phyloP scores from a whole-genome alignment of 2,797 vertebrate genomes.

The Tamandua tetradactyla region DNA sequence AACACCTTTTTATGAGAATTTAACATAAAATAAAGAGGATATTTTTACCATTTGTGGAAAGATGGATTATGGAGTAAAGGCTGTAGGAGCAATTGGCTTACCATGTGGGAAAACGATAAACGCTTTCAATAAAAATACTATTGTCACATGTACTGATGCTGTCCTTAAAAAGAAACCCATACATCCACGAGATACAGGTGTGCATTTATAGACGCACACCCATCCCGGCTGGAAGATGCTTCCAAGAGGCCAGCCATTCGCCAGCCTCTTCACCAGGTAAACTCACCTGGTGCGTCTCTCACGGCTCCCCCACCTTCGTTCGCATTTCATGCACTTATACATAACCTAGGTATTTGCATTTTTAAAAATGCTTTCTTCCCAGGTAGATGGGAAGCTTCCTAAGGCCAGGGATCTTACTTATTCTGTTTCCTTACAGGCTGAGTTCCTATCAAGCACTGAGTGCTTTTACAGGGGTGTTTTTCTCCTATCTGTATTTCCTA shows the following conservation, averaged over 20 bases:
- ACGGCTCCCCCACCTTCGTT: not conserved
- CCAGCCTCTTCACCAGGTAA: not conserved
- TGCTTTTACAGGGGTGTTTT: not conserved
- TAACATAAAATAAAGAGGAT: not conserved
- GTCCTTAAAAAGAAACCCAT: not conserved
- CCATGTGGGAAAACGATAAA: not conserved
- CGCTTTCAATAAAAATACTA: not conserved
- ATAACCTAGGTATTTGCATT: not conserved
- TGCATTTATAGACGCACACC: not conserved
- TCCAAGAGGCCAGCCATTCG: not conserved
- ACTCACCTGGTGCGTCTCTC: not conserved
- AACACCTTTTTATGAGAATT: not conserved
- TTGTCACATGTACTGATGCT: not conserved
- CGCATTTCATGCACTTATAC: not conserved
- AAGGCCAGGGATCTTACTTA: not conserved
- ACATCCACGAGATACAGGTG: no score
- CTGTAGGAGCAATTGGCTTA: not conserved
- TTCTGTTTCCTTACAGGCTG: not conserved
- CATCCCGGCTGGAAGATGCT: not conserved
- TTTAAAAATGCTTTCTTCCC: not conserved
- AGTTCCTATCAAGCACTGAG: not conserved
- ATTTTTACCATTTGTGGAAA: not conserved
- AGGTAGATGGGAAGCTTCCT: not conserved
- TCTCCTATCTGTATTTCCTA: not conserved
- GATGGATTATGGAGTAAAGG: not conserved